Percentiles rank a stretch among this genome's conserved stretches.
Evolutionary conservation across 1,140 invertebrate genomes (phyloP).

Genomic region (Trichonephila clavata): DNA sequence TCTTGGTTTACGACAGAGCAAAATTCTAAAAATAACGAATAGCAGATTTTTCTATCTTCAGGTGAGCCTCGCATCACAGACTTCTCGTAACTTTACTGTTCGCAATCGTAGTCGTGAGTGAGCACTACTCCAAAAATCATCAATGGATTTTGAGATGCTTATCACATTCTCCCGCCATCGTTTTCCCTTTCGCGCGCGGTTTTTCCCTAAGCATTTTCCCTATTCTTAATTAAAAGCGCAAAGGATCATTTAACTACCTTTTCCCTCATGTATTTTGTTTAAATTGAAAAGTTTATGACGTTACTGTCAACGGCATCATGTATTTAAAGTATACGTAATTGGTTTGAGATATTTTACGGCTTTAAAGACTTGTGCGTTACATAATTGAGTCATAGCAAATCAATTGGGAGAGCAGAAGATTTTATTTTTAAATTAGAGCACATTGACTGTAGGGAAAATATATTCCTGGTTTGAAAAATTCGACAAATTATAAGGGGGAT

Average conservation of each 20-base stretch:
- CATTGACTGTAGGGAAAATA: too few relatives aligned
- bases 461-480: too few relatives aligned
- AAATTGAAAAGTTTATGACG: background rate
- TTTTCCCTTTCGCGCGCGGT: background rate
- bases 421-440: too few relatives aligned
- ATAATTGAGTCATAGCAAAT: too few relatives aligned
- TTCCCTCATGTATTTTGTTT: background rate
- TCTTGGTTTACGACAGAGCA: background rate
- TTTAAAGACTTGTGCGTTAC: too few relatives aligned
- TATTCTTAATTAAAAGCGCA: background rate
- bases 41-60: background rate
- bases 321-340: background rate
- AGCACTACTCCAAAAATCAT: background rate
- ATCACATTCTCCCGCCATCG: background rate
- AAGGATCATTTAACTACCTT: background rate
- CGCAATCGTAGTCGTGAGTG: background rate
- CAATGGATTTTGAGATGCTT: slow-evolving; percentile 14
- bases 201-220: background rate
- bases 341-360: too few relatives aligned
- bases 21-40: slow-evolving; percentile 19
- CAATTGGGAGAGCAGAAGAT: too few relatives aligned
- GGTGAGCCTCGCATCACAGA: background rate
- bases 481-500: too few relatives aligned
- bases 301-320: background rate
- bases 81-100: background rate